A percentile compares a stretch with the other conserved stretches of the same genome.
phyloP scores from a whole-genome alignment of 1,140 invertebrate genomes.

The Macrotrachela quadricornifera region DNA sequence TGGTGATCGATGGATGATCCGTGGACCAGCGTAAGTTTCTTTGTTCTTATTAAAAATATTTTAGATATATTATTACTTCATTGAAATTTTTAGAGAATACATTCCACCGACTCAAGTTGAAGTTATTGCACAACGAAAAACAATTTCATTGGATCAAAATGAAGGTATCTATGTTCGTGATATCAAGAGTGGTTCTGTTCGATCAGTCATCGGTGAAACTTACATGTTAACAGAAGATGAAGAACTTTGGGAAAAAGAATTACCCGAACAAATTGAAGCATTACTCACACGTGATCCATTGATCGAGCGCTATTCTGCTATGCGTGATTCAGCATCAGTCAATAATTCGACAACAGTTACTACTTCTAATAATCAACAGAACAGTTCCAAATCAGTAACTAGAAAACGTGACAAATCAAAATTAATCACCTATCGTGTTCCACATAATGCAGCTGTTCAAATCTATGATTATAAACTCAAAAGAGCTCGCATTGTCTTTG shows the following conservation, averaged over 20 bases:
- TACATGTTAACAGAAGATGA: constrained; percentile 38
- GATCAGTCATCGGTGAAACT: constrained; percentile 32
- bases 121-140: constrained; percentile 28
- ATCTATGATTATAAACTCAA: constrained; percentile 37
- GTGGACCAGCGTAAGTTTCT: constrained; percentile 20
- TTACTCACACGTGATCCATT: constrained; percentile 6
- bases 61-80: too few relatives aligned
- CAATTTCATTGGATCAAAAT: constrained; percentile 36
- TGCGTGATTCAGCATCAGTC: not conserved
- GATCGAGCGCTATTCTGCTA: not conserved
- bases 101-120: constrained; percentile 35
- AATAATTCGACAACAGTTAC: not conserved
- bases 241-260: constrained; percentile 34
- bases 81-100: constrained; percentile 28
- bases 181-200: constrained; percentile 33
- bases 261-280: constrained; percentile 28
- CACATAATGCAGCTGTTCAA: constrained; percentile 37
- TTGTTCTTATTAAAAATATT: too few relatives aligned
- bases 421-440: constrained; percentile 33
- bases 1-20: constrained; percentile 36
- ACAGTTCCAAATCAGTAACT: constrained; percentile 22
- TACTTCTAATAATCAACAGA: not conserved
- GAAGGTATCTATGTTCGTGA: constrained; percentile 37
- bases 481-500: constrained; percentile 33
- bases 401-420: not conserved